Conservation (phyloP, 2,888 invertebrate species). For the Stegophylla sp. region DNA sequence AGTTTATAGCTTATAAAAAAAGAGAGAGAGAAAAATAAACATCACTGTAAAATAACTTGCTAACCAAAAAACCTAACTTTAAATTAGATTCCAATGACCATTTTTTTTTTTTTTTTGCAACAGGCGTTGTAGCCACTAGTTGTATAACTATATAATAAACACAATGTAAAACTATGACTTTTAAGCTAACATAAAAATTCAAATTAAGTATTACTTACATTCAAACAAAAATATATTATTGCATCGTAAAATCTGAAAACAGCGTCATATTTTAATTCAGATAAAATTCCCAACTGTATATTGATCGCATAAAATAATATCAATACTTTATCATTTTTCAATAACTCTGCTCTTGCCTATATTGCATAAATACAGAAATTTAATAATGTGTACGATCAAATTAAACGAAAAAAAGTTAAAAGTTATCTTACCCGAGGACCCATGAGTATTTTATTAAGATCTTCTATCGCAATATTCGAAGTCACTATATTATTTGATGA, state of each 20-base stretch:
- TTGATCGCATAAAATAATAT: conserved; percentile 4
- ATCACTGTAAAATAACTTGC: too few relatives aligned
- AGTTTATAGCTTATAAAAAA: too few relatives aligned
- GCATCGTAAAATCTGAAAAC: not conserved
- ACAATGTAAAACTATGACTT: not conserved
- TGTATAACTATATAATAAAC: too few relatives aligned
- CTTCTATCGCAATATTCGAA: not conserved
- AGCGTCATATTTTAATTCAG: not conserved
- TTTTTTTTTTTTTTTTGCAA: too few relatives aligned
- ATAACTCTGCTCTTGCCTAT: not conserved
- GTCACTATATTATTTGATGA: not conserved
- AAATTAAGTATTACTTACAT: not conserved
- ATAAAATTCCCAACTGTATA: conserved; percentile 1
- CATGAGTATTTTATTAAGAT: conserved; percentile 1
- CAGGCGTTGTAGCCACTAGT: too few relatives aligned
- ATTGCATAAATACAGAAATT: not conserved
- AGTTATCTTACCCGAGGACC: not conserved
- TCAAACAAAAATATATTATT: not conserved
- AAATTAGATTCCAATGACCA: too few relatives aligned
- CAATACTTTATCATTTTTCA: not conserved
- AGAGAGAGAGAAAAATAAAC: not conserved
- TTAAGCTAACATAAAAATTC: not conserved
- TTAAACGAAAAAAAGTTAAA: not conserved
- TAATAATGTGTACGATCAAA: not conserved
- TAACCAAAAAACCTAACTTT: too few relatives aligned